Base-by-base conservation (phyloP, 2,888 invertebrate genomes). In the Meloe dianella region DNA sequence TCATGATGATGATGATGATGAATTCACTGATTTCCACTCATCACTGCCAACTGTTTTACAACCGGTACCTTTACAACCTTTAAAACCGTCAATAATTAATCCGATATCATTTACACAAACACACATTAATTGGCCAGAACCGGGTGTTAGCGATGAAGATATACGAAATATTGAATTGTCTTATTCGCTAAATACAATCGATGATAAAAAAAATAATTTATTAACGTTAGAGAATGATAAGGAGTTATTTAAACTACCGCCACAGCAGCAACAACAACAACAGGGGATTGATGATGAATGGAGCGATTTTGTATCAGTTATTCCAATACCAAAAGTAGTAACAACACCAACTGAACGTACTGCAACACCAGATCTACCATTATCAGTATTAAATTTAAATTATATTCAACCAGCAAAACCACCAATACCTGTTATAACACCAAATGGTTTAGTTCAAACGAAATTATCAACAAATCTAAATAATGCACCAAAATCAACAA, bases 41-140 rank as follows among this genome's bases (percentile, higher is more conserved):
- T 75, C 78, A 7, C 63, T 70, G 56, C 72, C 73, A 30, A 66
- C 29, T 47, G 57, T 47, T 59, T 60, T 73, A 58, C 69, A 71
- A 41, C 51, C 64, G 0, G 62, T 63, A 62, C 51, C 66, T 41
- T 12, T 67, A 22, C 66, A 71, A 60, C 73, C 70, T 29, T 57
- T 70, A 9, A 70, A 75, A 66, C 71, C 76, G n/a, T 56, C 63
- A 24, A 47, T 65, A 10, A 54, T 60, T 24, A 32, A 68, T 72
- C 17, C 63, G 29, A 4, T 66, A n/a, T n/a, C n/a, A 62, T 41
- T 66, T 8, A 24, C 68, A 8, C 57, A 74, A 27, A 80, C 87
- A 1, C 85, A 87, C 78, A 89, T 89, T 57, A 88, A 88, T 77
- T 89, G 89, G 89, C 89, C 89, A 4, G 87, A 88, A 77, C 89